Base-by-base conservation (phyloP, 1,140 invertebrate genomes). In the Pentalonia nigronervosa region DNA sequence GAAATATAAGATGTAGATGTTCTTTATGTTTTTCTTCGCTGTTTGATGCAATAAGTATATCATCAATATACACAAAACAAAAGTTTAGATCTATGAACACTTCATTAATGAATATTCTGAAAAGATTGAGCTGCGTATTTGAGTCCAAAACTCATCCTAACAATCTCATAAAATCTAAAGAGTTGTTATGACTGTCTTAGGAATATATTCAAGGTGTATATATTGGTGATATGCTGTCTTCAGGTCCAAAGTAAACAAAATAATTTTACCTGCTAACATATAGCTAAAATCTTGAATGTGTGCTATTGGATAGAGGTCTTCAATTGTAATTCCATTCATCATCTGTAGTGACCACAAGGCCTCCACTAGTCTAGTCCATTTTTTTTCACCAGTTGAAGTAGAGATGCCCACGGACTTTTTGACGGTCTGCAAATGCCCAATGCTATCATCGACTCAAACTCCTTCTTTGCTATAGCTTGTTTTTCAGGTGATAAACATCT, bases 201-300 rank as follows among this genome's bases (percentile, higher is more conserved):
- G 83, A 25, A 93, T 93, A 86, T 95, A 95, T 48, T 94, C 94
- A 67, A 67, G 47, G 9, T 76, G 90, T 7, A 95, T 9, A 2
- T 95, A 95, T 50, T 95, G 96, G 94, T 95, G 95, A 94, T 95
- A 96, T 0, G 96, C 96, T n/a, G 94, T 94, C 0, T 94, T 94
- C 7, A 96, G 90, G 94, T 96, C 96, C 0, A 96, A 93, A 7
- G 94, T 95, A 0, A 95, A 95, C 92, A 96, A 96, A 45, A 95
- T 95, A 21, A 93, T 95, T 30, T 94, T 94, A 8, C 95, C 95
- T 94, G 94, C 94, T 25, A 93, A 81, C 34, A 30, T 56, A 94
- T 0, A 91, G 1, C 94, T 91, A 67, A 95, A 95, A 94, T 95
- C 95, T 45, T 95, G 94, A 0, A 95, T 91, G 56, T 95, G 94